A percentile compares a stretch with the other conserved stretches of the same genome.
Evolutionary conservation across 1,140 invertebrate species (phyloP).

Genomic region (Chymomyza costata): DNA sequence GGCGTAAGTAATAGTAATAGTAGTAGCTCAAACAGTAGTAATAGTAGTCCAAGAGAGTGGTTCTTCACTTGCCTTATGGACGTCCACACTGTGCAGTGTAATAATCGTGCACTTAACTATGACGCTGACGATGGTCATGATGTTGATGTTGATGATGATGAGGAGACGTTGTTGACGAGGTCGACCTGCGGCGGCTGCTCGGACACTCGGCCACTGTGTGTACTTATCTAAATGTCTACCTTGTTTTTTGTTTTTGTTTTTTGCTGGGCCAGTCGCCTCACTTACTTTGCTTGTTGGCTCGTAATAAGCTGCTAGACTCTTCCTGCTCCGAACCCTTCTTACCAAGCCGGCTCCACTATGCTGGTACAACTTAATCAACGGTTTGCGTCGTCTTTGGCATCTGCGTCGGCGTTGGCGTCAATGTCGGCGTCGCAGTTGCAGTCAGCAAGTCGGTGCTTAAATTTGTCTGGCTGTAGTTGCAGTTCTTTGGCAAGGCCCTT

Average conservation of each 20-base stretch:
- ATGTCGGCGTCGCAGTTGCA: constrained; percentile 21
- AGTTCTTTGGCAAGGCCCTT: not conserved
- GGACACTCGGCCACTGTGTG: constrained; percentile 47
- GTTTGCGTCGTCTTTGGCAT: no score
- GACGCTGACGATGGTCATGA: constrained; percentile 16
- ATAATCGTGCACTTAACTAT: constrained; percentile 55
- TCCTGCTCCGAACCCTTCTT: constrained; percentile 18
- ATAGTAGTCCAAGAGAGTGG: no score
- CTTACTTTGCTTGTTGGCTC: constrained; percentile 59
- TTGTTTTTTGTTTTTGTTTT: constrained; percentile 25
- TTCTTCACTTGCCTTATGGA: no score
- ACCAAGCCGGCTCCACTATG: no score
- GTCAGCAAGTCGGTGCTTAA: no score
- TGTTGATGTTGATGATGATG: constrained; percentile 2
- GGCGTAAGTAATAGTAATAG: constrained; percentile 86
- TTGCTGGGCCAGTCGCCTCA: constrained; percentile 11
- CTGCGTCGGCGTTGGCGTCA: constrained; percentile 25
- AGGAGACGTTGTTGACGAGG: constrained; percentile 3
- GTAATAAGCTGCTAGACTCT: constrained; percentile 63
- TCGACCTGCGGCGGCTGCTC: constrained; percentile 29
- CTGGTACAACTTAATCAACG: constrained; percentile 67
- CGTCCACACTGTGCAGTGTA: constrained; percentile 36
- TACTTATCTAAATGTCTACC: constrained; percentile 58
- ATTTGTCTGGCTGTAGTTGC: constrained; percentile 49
- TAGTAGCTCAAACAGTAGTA: no score